Evolutionary conservation across 2,888 invertebrate species (phyloP), one percentile per base, ranked within the genome.

Genomic region (Drosophila suboccidentalis): DNA sequence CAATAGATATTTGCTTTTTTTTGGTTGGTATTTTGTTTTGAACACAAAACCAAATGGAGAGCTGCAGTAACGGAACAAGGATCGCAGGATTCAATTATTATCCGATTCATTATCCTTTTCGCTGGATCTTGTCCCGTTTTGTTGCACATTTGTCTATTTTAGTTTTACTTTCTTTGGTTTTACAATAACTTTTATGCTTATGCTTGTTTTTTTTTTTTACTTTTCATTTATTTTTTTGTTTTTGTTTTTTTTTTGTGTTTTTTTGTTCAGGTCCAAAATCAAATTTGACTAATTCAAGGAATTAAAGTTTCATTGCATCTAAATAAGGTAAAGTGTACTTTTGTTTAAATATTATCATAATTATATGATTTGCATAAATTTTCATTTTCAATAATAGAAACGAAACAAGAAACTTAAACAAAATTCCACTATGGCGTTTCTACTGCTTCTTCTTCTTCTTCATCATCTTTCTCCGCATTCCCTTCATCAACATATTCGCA

Each of bases 281-380:
- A 91, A 91, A 91, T 91, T 91, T 91, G 80, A 88, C 91, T 91
- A 91, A 91, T 86, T 87, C 78, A 89, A 91, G 91, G 91, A 91
- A 91, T 91, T 88, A 87, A 91, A 86, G 91, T 91, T 91, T 78
- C 91, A 87, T 91, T 83, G 89, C 84, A 78, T 86, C 86, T 86
- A 86, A 86, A 86, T 84, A 89, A 86, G 87, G 87, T 88, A 89
- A 75, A 86, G 82, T 82, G 80, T 80, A 84, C 47, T 78, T 90
- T 84, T 76, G 82, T 76, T 87, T 90, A 78, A 81, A 81, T 89
- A 79, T 87, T 78, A 80, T 82, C 58, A 80, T 62, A 46, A 49
- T 32, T 47, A 22, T 75, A 80, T 78, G 80, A 84, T 80, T 79
- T 78, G 74, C 82, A 83, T 78, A 89, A 75, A 83, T 82, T 86